Conservation (phyloP, 2,113 vertebrate genomes). For the Benitochromis conjunctus region DNA sequence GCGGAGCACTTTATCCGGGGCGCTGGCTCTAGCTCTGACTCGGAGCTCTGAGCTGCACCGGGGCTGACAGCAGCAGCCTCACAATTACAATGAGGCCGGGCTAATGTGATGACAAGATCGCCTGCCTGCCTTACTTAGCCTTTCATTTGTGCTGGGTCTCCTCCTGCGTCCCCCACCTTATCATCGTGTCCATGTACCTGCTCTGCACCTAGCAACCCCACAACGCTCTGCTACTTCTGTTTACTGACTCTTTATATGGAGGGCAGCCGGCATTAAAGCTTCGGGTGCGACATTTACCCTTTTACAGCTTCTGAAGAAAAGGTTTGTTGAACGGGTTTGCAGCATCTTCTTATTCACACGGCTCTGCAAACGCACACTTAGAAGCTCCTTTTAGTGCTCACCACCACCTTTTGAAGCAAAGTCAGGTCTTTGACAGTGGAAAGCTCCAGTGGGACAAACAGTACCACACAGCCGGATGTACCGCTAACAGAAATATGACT, state of each 20-base stretch:
- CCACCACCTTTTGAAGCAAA: constrained; percentile 29
- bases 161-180: constrained; percentile 18
- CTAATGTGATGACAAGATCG: constrained; percentile 66
- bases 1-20: constrained; percentile 78
- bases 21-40: constrained; percentile 45
- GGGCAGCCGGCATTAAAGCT: background rate
- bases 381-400: background rate
- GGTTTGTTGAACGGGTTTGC: background rate
- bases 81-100: constrained; percentile 53
- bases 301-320: background rate
- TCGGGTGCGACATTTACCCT: background rate
- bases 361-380: background rate
- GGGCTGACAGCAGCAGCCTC: constrained; percentile 67
- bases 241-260: constrained; percentile 9
- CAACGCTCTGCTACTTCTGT: constrained; percentile 4
- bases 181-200: constrained; percentile 27
- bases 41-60: constrained; percentile 38
- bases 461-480: background rate
- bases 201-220: background rate
- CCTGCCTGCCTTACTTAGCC: constrained; percentile 57
- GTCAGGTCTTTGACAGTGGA: constrained; percentile 18
- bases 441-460: background rate
- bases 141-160: constrained; percentile 49
- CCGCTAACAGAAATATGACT: constrained; percentile 21
- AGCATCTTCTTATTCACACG: constrained; percentile 17